phyloP scores from a whole-genome alignment of 2,113 vertebrate species.

The Triplophysa rosa region DNA sequence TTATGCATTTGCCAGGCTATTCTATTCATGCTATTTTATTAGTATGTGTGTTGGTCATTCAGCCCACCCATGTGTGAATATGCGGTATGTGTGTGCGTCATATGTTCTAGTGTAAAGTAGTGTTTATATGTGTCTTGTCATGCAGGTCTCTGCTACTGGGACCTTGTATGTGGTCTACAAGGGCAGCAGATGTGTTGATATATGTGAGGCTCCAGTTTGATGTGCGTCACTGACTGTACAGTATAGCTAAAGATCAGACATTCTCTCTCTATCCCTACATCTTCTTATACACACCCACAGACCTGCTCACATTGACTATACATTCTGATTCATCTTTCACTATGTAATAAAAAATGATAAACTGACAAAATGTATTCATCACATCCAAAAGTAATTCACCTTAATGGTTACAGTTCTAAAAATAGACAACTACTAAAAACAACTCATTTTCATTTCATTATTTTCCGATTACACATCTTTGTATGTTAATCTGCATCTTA shows the following conservation, averaged over 20 bases:
- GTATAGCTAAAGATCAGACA: not conserved
- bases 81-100: not conserved
- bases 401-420: no score
- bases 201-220: constrained; percentile 22
- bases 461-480: no score
- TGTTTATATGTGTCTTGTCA: not conserved
- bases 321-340: not conserved
- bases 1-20: no score
- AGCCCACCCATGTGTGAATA: not conserved
- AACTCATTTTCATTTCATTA: no score
- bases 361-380: not conserved
- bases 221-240: constrained; percentile 6
- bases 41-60: no score
- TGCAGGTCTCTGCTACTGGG: not conserved
- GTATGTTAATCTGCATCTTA: no score
- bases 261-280: not conserved
- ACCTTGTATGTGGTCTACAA: not conserved
- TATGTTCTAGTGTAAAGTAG: not conserved
- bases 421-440: no score
- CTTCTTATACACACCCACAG: not conserved
- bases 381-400: not conserved
- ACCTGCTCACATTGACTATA: not conserved
- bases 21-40: no score
- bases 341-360: not conserved
- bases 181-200: constrained; percentile 18